Percentiles rank a stretch among this genome's conserved stretches.
These are phyloP conservation scores for Oscheius sp. DNA, from an alignment of 1,140 invertebrate genomes.

Conservation along the genomic window DNA sequence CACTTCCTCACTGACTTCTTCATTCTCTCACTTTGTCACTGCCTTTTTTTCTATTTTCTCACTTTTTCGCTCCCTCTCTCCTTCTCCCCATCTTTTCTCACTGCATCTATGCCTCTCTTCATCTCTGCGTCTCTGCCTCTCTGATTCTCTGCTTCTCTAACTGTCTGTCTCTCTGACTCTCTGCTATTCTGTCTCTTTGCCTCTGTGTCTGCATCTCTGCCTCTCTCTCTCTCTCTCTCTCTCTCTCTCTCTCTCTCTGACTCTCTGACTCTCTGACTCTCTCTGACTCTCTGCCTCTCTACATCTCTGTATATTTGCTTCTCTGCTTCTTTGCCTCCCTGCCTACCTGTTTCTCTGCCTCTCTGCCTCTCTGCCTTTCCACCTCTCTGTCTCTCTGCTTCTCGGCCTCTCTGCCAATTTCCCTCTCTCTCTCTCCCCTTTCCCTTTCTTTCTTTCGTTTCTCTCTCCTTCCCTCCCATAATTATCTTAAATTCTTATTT, in stretches of 20 bases:
- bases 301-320: background rate
- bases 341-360: background rate
- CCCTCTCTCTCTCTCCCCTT: background rate
- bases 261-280: background rate
- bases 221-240: background rate
- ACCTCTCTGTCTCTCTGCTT: background rate
- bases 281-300: background rate
- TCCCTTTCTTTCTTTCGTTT: background rate
- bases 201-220: background rate
- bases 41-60: background rate
- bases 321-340: background rate
- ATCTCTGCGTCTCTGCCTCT: background rate
- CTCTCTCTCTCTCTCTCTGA: background rate
- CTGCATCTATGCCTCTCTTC: background rate
- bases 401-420: background rate
- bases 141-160: background rate
- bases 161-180: background rate
- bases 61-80: too few relatives aligned
- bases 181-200: background rate
- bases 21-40: background rate
- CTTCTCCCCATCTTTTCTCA: background rate
- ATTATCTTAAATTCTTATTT: too few relatives aligned
- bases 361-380: too few relatives aligned
- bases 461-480: background rate
- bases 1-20: background rate